Conservation (phyloP, 2,113 vertebrate species). For the Chauna torquata region DNA sequence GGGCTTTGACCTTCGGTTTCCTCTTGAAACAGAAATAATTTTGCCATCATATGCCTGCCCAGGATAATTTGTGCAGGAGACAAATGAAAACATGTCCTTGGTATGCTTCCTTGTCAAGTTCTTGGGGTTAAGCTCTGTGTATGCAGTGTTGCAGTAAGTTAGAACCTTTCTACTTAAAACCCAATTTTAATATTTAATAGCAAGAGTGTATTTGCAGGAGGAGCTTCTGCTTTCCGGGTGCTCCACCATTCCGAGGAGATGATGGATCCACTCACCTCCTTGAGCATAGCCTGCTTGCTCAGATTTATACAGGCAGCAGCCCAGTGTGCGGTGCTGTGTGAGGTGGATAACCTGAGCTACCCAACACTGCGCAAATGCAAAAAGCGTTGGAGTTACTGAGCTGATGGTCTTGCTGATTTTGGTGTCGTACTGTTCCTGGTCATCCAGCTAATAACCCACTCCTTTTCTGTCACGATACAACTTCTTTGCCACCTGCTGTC, state of each 20-base stretch:
- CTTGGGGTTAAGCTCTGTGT: not conserved
- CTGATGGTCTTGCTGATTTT: not conserved
- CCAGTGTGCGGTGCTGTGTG: accelerated
- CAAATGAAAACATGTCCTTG: not conserved
- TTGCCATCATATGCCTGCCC: not conserved
- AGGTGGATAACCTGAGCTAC: not conserved
- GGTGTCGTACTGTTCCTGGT: not conserved
- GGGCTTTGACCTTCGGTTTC: not conserved
- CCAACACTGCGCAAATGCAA: not conserved
- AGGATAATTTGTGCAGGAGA: not conserved
- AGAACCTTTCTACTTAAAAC: not conserved
- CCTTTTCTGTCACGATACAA: not conserved
- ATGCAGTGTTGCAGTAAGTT: not conserved
- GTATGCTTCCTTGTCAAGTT: not conserved
- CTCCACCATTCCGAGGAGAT: not conserved
- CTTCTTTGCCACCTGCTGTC: not conserved
- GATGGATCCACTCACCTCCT: not conserved
- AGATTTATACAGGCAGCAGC: not conserved
- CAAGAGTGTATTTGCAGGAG: not conserved
- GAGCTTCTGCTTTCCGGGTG: not conserved
- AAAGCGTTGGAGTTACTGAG: accelerated
- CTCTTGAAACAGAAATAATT: not conserved
- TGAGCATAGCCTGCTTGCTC: not conserved
- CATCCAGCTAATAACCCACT: accelerated
- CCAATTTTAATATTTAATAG: not conserved